Evolutionary conservation across 2,888 invertebrate species (phyloP).

Genomic region (Phoronis australis): DNA sequence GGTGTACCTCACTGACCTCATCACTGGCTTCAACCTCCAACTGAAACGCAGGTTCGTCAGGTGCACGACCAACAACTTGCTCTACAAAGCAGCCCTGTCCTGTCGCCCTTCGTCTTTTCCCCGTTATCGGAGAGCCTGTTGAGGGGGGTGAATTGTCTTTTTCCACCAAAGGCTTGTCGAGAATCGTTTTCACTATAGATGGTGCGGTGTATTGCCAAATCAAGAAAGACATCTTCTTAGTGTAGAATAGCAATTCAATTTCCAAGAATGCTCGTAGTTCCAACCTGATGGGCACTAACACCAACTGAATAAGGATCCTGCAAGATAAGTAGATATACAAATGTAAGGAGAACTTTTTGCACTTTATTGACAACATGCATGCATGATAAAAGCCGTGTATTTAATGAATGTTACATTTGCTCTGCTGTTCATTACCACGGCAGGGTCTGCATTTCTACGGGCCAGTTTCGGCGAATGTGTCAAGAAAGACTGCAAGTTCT

Average conservation of each 20-base stretch:
- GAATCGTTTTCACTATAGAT: neutral
- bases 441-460: too few relatives aligned
- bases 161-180: neutral
- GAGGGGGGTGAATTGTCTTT: neutral
- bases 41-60: constrained; percentile 20
- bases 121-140: neutral
- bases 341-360: too few relatives aligned
- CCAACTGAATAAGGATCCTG: too few relatives aligned
- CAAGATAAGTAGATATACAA: too few relatives aligned
- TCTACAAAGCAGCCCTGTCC: constrained; percentile 16
- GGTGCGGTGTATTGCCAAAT: neutral
- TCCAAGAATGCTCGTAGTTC: neutral
- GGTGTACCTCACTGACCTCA: constrained; percentile 20
- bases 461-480: too few relatives aligned
- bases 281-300: neutral
- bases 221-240: neutral
- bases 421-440: too few relatives aligned
- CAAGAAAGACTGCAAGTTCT: too few relatives aligned
- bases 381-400: too few relatives aligned
- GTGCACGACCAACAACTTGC: constrained; percentile 19
- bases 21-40: constrained; percentile 21
- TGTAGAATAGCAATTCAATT: neutral
- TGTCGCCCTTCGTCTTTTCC: neutral
- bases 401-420: too few relatives aligned
- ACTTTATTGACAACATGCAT: too few relatives aligned